Evolutionary conservation across 2,888 invertebrate species (phyloP).

Genomic region (Aleiodes testaceus): DNA sequence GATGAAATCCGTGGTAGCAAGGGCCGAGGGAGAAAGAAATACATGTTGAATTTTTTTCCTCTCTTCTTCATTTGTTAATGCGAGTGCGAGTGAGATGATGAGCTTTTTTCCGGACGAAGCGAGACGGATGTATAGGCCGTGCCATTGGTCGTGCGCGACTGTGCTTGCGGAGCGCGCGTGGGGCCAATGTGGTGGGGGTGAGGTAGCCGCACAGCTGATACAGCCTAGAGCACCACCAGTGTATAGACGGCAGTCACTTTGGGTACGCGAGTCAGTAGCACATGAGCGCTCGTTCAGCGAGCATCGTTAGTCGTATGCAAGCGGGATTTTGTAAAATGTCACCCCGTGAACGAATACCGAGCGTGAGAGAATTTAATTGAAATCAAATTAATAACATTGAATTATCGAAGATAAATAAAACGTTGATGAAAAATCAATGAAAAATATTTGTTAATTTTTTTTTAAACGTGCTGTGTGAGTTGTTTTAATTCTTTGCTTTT

Average conservation of each 20-base stretch:
- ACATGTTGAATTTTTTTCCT: neutral
- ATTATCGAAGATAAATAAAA: conserved; percentile 7
- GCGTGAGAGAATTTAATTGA: conserved; percentile 57
- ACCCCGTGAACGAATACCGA: conserved; percentile 63
- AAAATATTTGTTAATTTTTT: conserved; percentile 29
- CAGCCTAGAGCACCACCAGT: conserved; percentile 61
- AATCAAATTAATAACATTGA: conserved; percentile 28
- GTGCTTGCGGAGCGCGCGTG: conserved; percentile 49
- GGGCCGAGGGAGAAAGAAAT: neutral
- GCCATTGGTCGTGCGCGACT: conserved; percentile 44
- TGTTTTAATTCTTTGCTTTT: conserved; percentile 15
- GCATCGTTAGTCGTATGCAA: conserved; percentile 59
- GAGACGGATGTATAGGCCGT: conserved; percentile 32
- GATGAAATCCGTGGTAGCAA: conserved; percentile 12
- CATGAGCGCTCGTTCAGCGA: conserved; percentile 73
- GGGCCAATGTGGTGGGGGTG: conserved; percentile 63
- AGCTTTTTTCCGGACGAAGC: conserved; percentile 51
- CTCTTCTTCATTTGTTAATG: conserved; percentile 2
- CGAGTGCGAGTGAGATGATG: conserved; percentile 36
- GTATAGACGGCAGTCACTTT: conserved; percentile 76
- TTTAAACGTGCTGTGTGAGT: conserved; percentile 27
- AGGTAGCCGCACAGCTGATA: conserved; percentile 77
- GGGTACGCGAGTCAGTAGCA: conserved; percentile 68
- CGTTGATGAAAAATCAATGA: conserved; percentile 2
- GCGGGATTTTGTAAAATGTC: conserved; percentile 57